These are phyloP conservation scores for Scyliorhinus canicula DNA, from an alignment of 2,797 vertebrate genomes.

Conservation along the genomic window DNA sequence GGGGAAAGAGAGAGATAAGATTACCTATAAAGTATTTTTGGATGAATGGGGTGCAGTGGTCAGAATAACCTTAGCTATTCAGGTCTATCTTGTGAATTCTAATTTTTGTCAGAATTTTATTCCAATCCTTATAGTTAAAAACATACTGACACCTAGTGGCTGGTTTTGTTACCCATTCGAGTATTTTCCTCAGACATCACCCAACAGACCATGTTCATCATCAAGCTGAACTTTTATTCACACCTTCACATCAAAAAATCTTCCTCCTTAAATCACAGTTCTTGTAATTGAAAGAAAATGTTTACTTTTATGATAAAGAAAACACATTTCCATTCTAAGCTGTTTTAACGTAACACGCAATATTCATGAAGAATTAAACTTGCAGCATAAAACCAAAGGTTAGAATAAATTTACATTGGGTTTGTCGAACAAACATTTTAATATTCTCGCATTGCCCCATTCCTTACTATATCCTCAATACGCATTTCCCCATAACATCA, in stretches of 20 bases:
- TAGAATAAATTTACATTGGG: background rate
- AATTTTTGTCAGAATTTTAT: background rate
- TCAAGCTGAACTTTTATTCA: background rate
- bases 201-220: background rate
- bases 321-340: background rate
- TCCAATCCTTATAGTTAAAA: background rate
- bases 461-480: background rate
- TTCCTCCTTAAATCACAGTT: background rate
- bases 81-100: background rate
- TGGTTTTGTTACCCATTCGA: background rate
- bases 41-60: background rate
- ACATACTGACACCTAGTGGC: conserved; percentile 15
- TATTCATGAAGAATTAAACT: background rate
- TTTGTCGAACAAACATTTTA: background rate
- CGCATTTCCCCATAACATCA: background rate
- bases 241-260: background rate
- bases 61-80: background rate
- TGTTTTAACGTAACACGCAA: background rate
- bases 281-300: background rate
- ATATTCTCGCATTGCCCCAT: background rate
- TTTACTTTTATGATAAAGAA: background rate
- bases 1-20: background rate
- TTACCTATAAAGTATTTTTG: background rate
- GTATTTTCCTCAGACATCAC: background rate
- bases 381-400: background rate